Conservation (phyloP, 1,140 invertebrate species). For the Hyles vespertilio region DNA sequence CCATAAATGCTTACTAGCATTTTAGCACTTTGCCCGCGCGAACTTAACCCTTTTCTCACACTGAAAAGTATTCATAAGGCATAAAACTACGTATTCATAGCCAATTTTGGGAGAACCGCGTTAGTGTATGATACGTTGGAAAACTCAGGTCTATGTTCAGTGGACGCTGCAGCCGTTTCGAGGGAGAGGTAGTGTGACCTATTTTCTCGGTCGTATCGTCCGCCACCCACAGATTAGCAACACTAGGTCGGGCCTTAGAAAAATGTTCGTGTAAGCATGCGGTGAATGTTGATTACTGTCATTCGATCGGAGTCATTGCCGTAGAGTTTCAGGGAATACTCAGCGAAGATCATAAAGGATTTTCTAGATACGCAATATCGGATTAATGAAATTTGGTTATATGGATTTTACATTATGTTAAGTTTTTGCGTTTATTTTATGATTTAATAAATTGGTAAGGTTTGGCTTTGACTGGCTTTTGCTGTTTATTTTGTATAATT, state of each 20-base stretch:
- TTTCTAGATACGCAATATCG: too few species aligned
- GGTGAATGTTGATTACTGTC: slow-evolving; percentile 31
- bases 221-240: slow-evolving; percentile 41
- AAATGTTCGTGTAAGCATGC: slow-evolving; percentile 37
- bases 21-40: slow-evolving; percentile 42
- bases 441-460: slow-evolving; percentile 1
- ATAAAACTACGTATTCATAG: slow-evolving; percentile 36
- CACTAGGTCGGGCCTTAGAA: slow-evolving; percentile 30
- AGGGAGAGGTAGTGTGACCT: slow-evolving; percentile 49
- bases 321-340: too few species aligned
- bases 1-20: slow-evolving; percentile 48
- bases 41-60: slow-evolving; percentile 43
- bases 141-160: slow-evolving; percentile 14
- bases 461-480: background rate
- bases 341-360: too few species aligned
- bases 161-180: slow-evolving; percentile 20
- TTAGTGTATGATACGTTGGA: background rate
- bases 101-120: slow-evolving; percentile 22
- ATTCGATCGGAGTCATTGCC: too few species aligned
- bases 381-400: too few species aligned
- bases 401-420: too few species aligned
- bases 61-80: slow-evolving; percentile 49
- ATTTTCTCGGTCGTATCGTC: slow-evolving; percentile 37
- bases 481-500: too few species aligned
- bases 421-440: too few species aligned